A percentile compares a stretch with the other conserved stretches of the same genome.
Conservation (phyloP, 2,888 invertebrate genomes). For the Calliopum simillimum region DNA sequence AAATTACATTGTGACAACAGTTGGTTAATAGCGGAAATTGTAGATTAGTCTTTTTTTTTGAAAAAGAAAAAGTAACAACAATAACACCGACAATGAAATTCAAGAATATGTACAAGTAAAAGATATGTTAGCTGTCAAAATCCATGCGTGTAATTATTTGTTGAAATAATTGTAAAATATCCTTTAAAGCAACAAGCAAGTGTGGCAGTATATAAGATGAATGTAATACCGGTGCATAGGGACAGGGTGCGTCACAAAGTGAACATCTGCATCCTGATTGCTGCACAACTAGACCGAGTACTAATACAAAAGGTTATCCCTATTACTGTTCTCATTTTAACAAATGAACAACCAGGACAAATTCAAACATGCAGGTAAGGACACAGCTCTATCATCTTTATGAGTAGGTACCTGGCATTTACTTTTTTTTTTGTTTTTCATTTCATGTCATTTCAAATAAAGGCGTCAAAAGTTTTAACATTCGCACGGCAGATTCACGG, state of each 20-base stretch:
- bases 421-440: no score
- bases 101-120: background rate
- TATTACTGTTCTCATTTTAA: slow-evolving; percentile 6
- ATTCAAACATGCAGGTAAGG: slow-evolving; percentile 13
- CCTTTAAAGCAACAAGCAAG: slow-evolving; percentile 9
- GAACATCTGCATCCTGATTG: slow-evolving; percentile 52
- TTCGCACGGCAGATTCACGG: slow-evolving; percentile 31
- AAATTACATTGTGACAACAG: no score
- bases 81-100: no score
- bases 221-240: slow-evolving; percentile 36
- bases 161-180: background rate
- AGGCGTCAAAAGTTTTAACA: slow-evolving; percentile 42
- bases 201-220: slow-evolving; percentile 43
- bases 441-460: slow-evolving; percentile 21
- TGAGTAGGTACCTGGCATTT: background rate
- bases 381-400: background rate
- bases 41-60: no score
- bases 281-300: slow-evolving; percentile 33
- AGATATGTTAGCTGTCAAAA: slow-evolving; percentile 15
- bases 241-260: slow-evolving; percentile 32
- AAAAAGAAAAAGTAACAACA: no score
- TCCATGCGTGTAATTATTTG: slow-evolving; percentile 4
- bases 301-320: slow-evolving; percentile 7
- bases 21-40: no score
- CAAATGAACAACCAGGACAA: slow-evolving; percentile 4